A percentile compares a stretch with the other conserved stretches of the same genome.
These are phyloP conservation scores for Chironex yamaguchii DNA, from an alignment of 30 jellyfish, hydroid and myxozoan species.

Conservation along the genomic window DNA sequence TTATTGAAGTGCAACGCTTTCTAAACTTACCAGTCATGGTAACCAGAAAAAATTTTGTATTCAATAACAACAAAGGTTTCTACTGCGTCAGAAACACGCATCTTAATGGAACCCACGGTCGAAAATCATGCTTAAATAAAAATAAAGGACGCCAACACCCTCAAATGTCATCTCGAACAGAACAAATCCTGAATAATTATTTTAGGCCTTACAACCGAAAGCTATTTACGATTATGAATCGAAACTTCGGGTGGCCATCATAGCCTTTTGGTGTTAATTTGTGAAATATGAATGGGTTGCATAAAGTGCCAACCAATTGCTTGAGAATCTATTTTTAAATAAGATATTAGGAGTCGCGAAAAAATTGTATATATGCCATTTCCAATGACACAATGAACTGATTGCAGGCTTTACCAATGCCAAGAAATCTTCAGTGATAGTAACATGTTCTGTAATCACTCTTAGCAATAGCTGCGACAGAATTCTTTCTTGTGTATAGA, in stretches of 20 bases:
- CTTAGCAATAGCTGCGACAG: too few species aligned
- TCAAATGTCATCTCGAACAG: slow-evolving; percentile 43
- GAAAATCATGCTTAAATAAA: slow-evolving; percentile 70
- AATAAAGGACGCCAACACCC: slow-evolving; percentile 96
- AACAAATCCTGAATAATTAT: slow-evolving; percentile 61
- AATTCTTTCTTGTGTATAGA: too few species aligned
- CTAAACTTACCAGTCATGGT: slow-evolving; percentile 66
- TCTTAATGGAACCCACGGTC: background rate
- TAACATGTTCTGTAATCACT: too few species aligned
- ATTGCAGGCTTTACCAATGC: too few species aligned
- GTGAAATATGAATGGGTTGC: too few species aligned
- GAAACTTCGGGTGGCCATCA: slow-evolving; percentile 80
- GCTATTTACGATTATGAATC: slow-evolving; percentile 66
- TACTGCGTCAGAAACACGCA: slow-evolving; percentile 69
- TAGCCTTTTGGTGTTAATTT: too few species aligned
- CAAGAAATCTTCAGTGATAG: too few species aligned
- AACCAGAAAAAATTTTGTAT: slow-evolving; percentile 62
- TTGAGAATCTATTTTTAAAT: too few species aligned
- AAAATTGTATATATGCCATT: too few species aligned
- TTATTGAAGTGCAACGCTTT: slow-evolving; percentile 83
- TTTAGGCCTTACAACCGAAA: slow-evolving; percentile 82
- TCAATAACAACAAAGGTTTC: slow-evolving; percentile 81
- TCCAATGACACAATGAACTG: too few species aligned
- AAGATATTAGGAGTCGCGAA: too few species aligned
- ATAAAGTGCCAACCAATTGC: too few species aligned